Evolutionary conservation across 2,113 vertebrate genomes (phyloP).

Genomic region (Odobenus rosmarus): DNA sequence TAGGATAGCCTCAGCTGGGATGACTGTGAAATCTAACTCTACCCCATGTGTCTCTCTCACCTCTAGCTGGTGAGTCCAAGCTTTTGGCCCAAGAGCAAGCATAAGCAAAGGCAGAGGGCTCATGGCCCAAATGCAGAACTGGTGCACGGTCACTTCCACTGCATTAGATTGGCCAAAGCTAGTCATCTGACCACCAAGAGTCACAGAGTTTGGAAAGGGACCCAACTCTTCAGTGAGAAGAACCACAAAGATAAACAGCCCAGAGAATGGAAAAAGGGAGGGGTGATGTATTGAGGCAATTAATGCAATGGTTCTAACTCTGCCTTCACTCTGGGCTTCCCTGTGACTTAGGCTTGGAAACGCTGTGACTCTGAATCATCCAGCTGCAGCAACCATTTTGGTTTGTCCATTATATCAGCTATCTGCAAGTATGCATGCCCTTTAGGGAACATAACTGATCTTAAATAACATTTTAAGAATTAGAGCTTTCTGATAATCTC

Average conservation of each 20-base stretch:
- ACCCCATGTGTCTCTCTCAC: neutral
- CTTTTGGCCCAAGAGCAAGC: neutral
- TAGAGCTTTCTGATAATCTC: neutral
- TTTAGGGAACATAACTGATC: neutral
- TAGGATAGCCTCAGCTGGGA: rapidly evolving
- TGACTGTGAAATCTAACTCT: neutral
- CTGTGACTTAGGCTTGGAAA: neutral
- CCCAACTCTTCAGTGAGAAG: neutral
- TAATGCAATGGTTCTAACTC: neutral
- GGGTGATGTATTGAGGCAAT: neutral
- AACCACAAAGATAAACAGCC: neutral
- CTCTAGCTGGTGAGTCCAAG: neutral
- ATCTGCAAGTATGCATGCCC: neutral
- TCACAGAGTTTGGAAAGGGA: neutral
- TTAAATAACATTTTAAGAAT: slow-evolving; percentile 33
- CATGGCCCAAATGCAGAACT: neutral
- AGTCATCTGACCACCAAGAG: neutral
- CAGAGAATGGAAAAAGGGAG: neutral
- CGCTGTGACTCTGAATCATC: neutral
- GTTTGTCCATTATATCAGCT: neutral
- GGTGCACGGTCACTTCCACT: neutral
- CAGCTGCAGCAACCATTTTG: neutral
- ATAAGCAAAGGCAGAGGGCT: neutral
- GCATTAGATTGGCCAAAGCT: neutral
- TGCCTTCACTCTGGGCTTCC: neutral